A percentile compares a stretch with the other conserved stretches of the same genome.
Evolutionary conservation across 2,888 invertebrate genomes (phyloP).

Genomic region (Ypsolopha scabrella): DNA sequence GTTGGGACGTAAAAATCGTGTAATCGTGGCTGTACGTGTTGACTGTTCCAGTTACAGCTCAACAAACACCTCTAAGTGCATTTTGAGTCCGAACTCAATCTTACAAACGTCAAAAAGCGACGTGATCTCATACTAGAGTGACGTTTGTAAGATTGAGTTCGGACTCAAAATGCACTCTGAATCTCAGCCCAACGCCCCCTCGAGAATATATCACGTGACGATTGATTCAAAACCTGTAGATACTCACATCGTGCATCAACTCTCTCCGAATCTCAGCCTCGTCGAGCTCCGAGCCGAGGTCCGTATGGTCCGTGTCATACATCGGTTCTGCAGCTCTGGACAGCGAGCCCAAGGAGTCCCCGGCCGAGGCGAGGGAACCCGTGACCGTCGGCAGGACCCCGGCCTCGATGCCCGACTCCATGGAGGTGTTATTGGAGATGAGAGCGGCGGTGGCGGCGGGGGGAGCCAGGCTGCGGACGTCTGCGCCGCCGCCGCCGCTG

Average conservation of each 20-base stretch:
- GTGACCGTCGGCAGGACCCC: constrained; percentile 80
- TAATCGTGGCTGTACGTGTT: too few species aligned
- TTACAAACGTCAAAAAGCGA: too few species aligned
- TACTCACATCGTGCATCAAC: constrained; percentile 83
- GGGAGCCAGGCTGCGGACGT: constrained; percentile 20
- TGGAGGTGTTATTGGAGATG: constrained; percentile 63
- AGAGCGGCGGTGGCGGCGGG: constrained; percentile 44
- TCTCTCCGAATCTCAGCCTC: constrained; percentile 82
- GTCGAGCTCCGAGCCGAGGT: constrained; percentile 83
- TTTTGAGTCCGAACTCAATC: too few species aligned
- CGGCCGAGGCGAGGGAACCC: constrained; percentile 72
- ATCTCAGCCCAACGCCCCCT: too few species aligned
- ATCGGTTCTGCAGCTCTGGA: constrained; percentile 73
- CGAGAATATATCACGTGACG: too few species aligned
- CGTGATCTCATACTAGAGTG: too few species aligned
- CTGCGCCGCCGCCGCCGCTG: constrained; percentile 45
- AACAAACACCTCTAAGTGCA: too few species aligned
- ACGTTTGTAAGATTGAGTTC: too few species aligned
- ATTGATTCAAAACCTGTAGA: not conserved
- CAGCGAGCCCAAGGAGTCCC: constrained; percentile 69
- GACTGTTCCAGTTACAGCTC: too few species aligned
- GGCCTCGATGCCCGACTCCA: constrained; percentile 76
- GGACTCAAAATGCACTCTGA: too few species aligned
- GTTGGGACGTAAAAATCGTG: too few species aligned
- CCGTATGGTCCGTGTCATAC: constrained; percentile 85